These are phyloP conservation scores for Threskiornis aethiopicus DNA, from an alignment of 2,797 vertebrate species.

Conservation along the genomic window DNA sequence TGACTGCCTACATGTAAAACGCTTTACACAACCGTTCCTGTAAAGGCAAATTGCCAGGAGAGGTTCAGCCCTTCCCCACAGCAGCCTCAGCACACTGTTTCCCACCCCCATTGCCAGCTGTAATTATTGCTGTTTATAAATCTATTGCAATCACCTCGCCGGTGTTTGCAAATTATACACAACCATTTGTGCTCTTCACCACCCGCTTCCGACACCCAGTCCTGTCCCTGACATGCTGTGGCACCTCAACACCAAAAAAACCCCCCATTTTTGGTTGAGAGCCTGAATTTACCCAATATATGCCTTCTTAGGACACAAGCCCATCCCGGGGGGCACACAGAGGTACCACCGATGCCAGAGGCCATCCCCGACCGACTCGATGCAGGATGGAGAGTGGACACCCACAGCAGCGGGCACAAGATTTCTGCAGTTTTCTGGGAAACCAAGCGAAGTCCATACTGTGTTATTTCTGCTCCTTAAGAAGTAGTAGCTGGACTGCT, in stretches of 20 bases:
- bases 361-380: fast-evolving
- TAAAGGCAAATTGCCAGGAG: not conserved
- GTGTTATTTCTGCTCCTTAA: not conserved
- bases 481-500: not conserved
- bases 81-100: fast-evolving
- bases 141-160: not conserved
- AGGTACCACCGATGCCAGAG: not conserved
- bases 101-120: not conserved
- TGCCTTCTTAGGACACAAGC: not conserved
- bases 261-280: not conserved
- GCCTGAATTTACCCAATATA: not conserved
- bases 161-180: not conserved
- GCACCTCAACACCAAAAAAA: not conserved
- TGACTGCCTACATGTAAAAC: not conserved
- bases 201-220: not conserved
- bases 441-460: fast-evolving
- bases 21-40: not conserved
- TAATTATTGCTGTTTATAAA: not conserved
- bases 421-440: not conserved
- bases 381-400: not conserved
- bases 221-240: fast-evolving
- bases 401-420: not conserved
- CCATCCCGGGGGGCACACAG: not conserved
- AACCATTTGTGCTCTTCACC: not conserved
- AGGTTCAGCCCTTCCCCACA: not conserved